Percentiles rank a stretch among this genome's conserved stretches.
These are phyloP conservation scores for Myotis vivesi DNA, from an alignment of 2,797 vertebrate species.

Conservation along the genomic window DNA sequence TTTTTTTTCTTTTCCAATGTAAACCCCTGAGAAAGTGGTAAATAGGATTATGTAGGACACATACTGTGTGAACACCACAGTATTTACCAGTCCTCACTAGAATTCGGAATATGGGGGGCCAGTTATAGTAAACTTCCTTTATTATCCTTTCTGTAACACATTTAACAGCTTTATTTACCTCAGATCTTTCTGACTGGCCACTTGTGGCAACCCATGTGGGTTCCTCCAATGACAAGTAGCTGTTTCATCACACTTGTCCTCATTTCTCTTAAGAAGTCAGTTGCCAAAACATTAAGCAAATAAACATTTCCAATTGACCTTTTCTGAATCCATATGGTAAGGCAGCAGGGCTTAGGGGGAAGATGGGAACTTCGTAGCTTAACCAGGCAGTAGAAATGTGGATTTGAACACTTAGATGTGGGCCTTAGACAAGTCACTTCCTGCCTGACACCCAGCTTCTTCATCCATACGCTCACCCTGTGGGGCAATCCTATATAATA, in stretches of 20 bases:
- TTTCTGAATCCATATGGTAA: background rate
- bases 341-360: background rate
- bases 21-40: background rate
- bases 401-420: background rate
- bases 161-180: conserved; percentile 30
- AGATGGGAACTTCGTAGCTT: background rate
- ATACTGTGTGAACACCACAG: background rate
- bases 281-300: background rate
- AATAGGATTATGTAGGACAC: background rate
- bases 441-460: background rate
- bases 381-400: background rate
- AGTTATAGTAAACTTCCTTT: background rate
- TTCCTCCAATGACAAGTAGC: background rate
- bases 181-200: background rate
- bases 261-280: conserved; percentile 10
- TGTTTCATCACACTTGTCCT: background rate
- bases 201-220: background rate
- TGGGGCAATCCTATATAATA: background rate
- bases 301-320: background rate
- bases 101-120: background rate
- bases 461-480: background rate
- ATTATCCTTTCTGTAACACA: background rate
- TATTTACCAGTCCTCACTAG: background rate
- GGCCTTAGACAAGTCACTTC: background rate
- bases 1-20: background rate